phyloP scores from a whole-genome alignment of 2,888 invertebrate genomes.

The Halocaridina rubra region DNA sequence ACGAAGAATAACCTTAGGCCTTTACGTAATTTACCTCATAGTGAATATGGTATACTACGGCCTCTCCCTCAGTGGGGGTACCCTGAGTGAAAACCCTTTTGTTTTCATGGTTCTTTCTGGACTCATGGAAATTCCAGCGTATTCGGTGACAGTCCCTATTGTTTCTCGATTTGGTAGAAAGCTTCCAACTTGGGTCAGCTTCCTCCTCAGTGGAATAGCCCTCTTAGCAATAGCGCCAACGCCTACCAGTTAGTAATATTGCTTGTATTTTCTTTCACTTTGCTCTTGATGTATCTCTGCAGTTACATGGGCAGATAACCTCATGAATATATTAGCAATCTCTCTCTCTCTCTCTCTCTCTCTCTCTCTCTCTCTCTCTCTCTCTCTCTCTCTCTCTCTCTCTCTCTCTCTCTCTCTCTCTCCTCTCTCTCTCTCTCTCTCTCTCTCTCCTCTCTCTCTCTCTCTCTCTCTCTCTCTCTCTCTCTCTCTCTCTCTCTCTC shows the following conservation, averaged over 20 bases:
- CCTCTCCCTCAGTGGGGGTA: constrained; percentile 37
- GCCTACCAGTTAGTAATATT: constrained; percentile 23
- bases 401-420: too few relatives aligned
- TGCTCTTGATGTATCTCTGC: too few relatives aligned
- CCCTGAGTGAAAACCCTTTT: constrained; percentile 43
- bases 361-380: too few relatives aligned
- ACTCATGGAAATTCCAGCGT: constrained; percentile 54
- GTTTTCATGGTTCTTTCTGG: constrained; percentile 29
- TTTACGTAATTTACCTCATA: constrained; percentile 18
- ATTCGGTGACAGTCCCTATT: constrained; percentile 32
- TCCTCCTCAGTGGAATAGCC: constrained; percentile 29
- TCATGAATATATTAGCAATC: too few relatives aligned
- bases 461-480: constrained; percentile 21
- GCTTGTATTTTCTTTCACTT: too few relatives aligned
- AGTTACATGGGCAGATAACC: too few relatives aligned
- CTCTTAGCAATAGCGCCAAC: constrained; percentile 29
- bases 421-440: too few relatives aligned
- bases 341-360: too few relatives aligned
- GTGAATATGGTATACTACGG: constrained; percentile 48
- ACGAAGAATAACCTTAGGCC: constrained; percentile 14
- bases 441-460: too few relatives aligned
- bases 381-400: too few relatives aligned
- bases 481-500: constrained; percentile 15
- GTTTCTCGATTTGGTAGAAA: constrained; percentile 21
- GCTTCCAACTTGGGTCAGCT: neutral